Base-by-base conservation (phyloP, 1,140 invertebrate genomes). In the Drosophila rufa region DNA sequence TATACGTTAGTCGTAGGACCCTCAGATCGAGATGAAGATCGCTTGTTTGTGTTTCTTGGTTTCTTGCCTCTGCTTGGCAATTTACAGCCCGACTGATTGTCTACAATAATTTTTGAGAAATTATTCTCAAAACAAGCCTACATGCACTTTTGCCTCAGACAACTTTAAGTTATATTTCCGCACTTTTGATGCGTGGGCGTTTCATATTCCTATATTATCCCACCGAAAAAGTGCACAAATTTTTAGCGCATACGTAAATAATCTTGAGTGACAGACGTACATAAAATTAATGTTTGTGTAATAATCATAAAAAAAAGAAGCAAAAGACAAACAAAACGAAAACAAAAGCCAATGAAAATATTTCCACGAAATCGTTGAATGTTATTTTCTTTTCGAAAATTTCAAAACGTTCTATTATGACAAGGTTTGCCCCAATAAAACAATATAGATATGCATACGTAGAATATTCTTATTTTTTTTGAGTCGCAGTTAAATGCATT, bases 161-260 rank as follows among this genome's bases (percentile, higher is more conserved):
- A 80, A 84, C 71, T 73, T 60, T 71, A 84, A 84, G 58, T 84
- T 84, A 84, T 84, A 84, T 84, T 84, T 84, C 81, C 81, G 81
- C 58, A 79, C 50, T 82, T 55, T 82, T 59, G 50, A 51, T 77
- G 75, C 57, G 71, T 59, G 38, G 69, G 69, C n/a, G 77, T 57
- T 79, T 61, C 56, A 27, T 62, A 61, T 67, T 46, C 61, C 19
- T 30, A 67, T 48, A 19, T 67, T 48, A 48, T 33, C 19, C 25
- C 22, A 58, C 17, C 53, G 22, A 69, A 78, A 56, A 56, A 73
- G 59, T 56, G 59, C 50, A 75, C 45, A 59, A 60, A 55, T 22
- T 12, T 48, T 48, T 9, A 55, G 36, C 38, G 56, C 46, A 19
- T 62, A 73, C 50, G 82, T 77, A 84, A 83, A 83, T 84, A 77